phyloP scores from a whole-genome alignment of 2,888 invertebrate genomes.

The Phyto melanocephala region DNA sequence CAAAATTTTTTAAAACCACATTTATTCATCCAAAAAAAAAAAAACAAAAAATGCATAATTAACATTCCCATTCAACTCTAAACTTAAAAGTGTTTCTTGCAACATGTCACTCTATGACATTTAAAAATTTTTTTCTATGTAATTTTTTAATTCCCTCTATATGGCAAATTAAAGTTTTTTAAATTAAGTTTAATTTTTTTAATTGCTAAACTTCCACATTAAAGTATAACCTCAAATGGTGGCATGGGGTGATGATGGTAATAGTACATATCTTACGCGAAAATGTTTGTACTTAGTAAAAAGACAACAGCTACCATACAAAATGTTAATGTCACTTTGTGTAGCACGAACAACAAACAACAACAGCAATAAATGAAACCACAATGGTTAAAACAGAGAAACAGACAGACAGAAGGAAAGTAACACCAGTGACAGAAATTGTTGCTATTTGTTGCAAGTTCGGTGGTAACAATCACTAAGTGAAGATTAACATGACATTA shows the following conservation, averaged over 20 bases:
- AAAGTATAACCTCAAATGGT: conserved; percentile 26
- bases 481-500: conserved; percentile 33
- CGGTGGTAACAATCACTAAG: background rate
- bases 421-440: background rate
- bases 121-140: background rate
- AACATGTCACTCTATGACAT: background rate
- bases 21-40: no score
- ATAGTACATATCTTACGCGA: background rate
- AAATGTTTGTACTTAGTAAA: conserved; percentile 5
- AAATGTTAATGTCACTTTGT: conserved; percentile 27
- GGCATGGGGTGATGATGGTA: background rate
- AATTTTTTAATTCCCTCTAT: background rate
- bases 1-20: no score
- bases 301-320: conserved; percentile 10
- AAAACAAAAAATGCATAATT: no score
- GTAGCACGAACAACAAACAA: background rate
- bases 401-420: background rate
- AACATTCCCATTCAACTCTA: no score
- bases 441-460: conserved; percentile 5
- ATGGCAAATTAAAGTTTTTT: conserved; percentile 11
- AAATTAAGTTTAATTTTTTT: conserved; percentile 3
- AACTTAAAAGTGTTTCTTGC: conserved; percentile 11
- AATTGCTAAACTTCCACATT: conserved; percentile 6
- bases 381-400: background rate
- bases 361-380: background rate